Conservation (phyloP, 2,888 invertebrate genomes). For the Drosophila tripunctata region DNA sequence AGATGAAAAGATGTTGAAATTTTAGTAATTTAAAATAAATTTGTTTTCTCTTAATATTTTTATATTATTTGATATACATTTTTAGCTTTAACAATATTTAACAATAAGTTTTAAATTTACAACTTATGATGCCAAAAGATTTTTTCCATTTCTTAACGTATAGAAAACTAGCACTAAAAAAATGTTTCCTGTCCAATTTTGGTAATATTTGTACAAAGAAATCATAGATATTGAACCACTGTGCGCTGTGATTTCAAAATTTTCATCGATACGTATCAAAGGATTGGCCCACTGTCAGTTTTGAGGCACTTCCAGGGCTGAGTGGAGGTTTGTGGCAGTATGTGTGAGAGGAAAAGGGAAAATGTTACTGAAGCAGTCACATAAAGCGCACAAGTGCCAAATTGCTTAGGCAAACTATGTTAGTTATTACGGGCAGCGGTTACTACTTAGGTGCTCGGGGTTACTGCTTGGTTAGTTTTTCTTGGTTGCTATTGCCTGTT, state of each 20-base stretch:
- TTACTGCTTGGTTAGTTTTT: constrained; percentile 39
- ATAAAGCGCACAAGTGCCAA: constrained; percentile 70
- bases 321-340: background rate
- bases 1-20: no score
- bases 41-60: no score
- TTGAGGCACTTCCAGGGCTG: background rate
- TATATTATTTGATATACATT: no score
- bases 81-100: no score
- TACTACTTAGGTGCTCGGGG: constrained; percentile 33
- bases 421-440: constrained; percentile 63
- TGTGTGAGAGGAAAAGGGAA: background rate
- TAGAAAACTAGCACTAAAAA: no score
- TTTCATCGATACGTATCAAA: constrained; percentile 26
- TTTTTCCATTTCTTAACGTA: no score
- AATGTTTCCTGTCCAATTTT: no score
- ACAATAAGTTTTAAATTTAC: no score
- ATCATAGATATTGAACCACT: background rate
- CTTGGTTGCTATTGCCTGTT: constrained; percentile 69
- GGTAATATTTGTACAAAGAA: background rate
- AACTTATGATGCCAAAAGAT: no score
- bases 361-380: constrained; percentile 7
- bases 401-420: constrained; percentile 73
- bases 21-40: no score
- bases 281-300: constrained; percentile 36
- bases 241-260: constrained; percentile 15